phyloP scores from a whole-genome alignment of 2,888 invertebrate species.

The Gasteruption jaculator region DNA sequence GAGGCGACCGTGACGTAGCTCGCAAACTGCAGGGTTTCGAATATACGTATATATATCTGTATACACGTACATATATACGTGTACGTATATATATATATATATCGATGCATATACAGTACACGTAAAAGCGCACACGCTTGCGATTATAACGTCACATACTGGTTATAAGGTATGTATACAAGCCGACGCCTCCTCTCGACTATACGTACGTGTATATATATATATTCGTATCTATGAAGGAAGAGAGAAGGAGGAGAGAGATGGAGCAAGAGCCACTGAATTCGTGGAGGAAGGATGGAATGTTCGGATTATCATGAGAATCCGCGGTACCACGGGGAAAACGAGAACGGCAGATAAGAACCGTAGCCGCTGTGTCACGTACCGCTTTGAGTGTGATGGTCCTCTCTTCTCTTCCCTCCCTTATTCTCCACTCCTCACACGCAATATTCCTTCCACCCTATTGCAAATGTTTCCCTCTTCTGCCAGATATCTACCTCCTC shows the following conservation, averaged over 20 bases:
- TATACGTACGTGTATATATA: too few species aligned
- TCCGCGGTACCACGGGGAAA: slow-evolving; percentile 31
- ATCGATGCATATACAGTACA: too few species aligned
- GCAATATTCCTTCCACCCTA: slow-evolving; percentile 22
- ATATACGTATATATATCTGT: too few species aligned
- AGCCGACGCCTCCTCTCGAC: slow-evolving; percentile 30
- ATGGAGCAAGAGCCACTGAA: not conserved
- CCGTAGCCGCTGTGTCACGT: slow-evolving; percentile 46
- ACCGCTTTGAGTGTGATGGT: slow-evolving; percentile 44
- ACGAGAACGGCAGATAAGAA: slow-evolving; percentile 43
- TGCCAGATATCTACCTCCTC: too few species aligned
- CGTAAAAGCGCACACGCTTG: slow-evolving; percentile 24
- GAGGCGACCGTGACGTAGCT: too few species aligned
- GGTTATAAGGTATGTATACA: slow-evolving; percentile 37
- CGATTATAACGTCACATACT: slow-evolving; percentile 41
- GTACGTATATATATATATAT: too few species aligned
- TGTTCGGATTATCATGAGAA: slow-evolving; percentile 39
- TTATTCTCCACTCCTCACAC: slow-evolving; percentile 24
- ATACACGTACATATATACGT: too few species aligned
- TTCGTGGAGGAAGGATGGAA: not conserved
- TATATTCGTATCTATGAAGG: too few species aligned
- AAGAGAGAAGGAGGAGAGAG: slow-evolving; percentile 2
- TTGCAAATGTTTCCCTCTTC: too few species aligned
- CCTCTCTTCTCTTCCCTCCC: slow-evolving; percentile 26
- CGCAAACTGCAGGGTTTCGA: too few species aligned